Evolutionary conservation across 2,113 vertebrate species (phyloP).

Genomic region (Centropristis striata): DNA sequence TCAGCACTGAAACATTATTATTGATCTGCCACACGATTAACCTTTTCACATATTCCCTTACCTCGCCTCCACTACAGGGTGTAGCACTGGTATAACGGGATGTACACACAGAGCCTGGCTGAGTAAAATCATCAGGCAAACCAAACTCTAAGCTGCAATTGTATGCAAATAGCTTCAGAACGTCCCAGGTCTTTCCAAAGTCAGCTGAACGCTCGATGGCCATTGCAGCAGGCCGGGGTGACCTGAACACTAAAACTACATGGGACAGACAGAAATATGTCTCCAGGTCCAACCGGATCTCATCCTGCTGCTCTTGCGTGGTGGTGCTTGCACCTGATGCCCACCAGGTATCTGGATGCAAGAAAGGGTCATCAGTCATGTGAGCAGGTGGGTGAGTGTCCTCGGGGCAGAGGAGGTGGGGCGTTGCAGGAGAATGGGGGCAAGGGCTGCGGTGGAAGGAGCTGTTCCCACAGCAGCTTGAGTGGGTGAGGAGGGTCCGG

Average conservation of each 20-base stretch:
- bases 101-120: slow-evolving; percentile 88
- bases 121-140: slow-evolving; percentile 85
- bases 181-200: slow-evolving; percentile 88
- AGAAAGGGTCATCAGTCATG: slow-evolving; percentile 91
- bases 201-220: slow-evolving; percentile 89
- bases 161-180: slow-evolving; percentile 89
- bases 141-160: slow-evolving; percentile 90
- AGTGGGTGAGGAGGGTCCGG: slow-evolving; percentile 86
- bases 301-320: slow-evolving; percentile 75
- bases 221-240: slow-evolving; percentile 91
- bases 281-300: slow-evolving; percentile 90
- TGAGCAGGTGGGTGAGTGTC: slow-evolving; percentile 85
- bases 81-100: slow-evolving; percentile 88
- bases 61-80: slow-evolving; percentile 92
- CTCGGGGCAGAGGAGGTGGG: slow-evolving; percentile 71
- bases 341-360: slow-evolving; percentile 90
- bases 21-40: background rate
- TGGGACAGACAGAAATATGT: slow-evolving; percentile 90
- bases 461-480: slow-evolving; percentile 84
- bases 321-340: slow-evolving; percentile 78
- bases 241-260: slow-evolving; percentile 89
- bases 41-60: slow-evolving; percentile 65
- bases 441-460: slow-evolving; percentile 79
- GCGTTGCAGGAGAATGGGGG: slow-evolving; percentile 51
- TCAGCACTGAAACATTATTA: slow-evolving; percentile 10